Evolutionary conservation across 2,888 invertebrate genomes (phyloP).

Genomic region (Drosophila buzzatii): DNA sequence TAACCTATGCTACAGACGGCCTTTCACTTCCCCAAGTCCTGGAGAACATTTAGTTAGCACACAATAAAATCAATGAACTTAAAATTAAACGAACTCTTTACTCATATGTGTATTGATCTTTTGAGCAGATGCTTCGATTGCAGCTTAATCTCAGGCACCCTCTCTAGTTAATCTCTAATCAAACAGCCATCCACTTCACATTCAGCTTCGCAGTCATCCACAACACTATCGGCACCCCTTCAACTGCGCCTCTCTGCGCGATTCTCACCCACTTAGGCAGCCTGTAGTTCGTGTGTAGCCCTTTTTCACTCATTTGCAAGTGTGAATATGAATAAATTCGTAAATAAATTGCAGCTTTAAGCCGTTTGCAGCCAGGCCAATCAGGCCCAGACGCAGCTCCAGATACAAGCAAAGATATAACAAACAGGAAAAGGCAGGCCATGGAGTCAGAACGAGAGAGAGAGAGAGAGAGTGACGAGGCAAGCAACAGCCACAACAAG

Average conservation of each 20-base stretch:
- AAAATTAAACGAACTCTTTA: no score
- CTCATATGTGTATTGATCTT: neutral
- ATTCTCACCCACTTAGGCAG: slow-evolving; percentile 22
- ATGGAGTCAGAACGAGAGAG: neutral
- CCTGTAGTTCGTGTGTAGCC: slow-evolving; percentile 32
- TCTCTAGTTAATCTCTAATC: neutral
- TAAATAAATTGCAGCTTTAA: slow-evolving; percentile 80
- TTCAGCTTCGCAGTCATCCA: neutral
- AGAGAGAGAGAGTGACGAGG: slow-evolving; percentile 6
- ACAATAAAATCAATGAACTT: neutral
- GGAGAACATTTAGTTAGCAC: neutral
- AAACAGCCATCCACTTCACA: neutral
- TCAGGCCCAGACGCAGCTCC: slow-evolving; percentile 48
- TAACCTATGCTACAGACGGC: slow-evolving; percentile 10
- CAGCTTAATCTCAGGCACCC: neutral
- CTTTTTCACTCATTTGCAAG: slow-evolving; percentile 75
- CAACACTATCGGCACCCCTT: slow-evolving; percentile 37
- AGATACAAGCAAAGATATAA: slow-evolving; percentile 17
- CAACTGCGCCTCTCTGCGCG: slow-evolving; percentile 20
- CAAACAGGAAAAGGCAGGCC: slow-evolving; percentile 10
- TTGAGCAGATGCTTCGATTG: neutral
- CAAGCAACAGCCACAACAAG: slow-evolving; percentile 57
- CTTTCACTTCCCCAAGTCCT: neutral
- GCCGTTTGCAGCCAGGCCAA: slow-evolving; percentile 63
- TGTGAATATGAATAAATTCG: slow-evolving; percentile 82